A percentile compares a stretch with the other conserved stretches of the same genome.
Evolutionary conservation across 2,888 invertebrate genomes (phyloP).

Genomic region (Diogma glabrata): DNA sequence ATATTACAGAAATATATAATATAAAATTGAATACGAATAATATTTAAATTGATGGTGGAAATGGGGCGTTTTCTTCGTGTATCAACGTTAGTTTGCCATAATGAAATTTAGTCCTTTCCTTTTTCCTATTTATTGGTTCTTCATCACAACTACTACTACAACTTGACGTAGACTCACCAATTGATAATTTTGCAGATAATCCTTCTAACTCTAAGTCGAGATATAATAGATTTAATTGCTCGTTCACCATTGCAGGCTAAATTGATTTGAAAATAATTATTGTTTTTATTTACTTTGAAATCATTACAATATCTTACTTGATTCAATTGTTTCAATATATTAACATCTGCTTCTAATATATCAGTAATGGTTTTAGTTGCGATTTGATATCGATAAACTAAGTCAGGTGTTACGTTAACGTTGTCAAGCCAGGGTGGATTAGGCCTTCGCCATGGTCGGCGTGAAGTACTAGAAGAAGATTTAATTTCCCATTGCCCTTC

Average conservation of each 20-base stretch:
- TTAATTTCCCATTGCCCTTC: conserved; percentile 15
- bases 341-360: conserved; percentile 45
- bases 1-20: too few relatives aligned
- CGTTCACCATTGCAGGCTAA: conserved; percentile 48
- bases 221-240: conserved; percentile 50
- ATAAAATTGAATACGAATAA: too few relatives aligned
- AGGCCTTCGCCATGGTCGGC: conserved; percentile 22
- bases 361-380: conserved; percentile 41
- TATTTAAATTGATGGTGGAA: conserved; percentile 45
- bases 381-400: conserved; percentile 49
- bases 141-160: conserved; percentile 33
- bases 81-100: conserved; percentile 44
- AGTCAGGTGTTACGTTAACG: conserved; percentile 44
- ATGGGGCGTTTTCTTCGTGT: conserved; percentile 48
- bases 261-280: conserved; percentile 18
- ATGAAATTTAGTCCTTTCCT: conserved; percentile 21
- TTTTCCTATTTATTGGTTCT: conserved; percentile 20
- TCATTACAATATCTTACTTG: conserved; percentile 33
- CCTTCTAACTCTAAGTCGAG: conserved; percentile 46
- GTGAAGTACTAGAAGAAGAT: neutral
- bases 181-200: conserved; percentile 37
- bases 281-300: neutral
- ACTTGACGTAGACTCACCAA: conserved; percentile 40
- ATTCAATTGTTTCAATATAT: conserved; percentile 39
- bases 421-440: conserved; percentile 49